Evolutionary conservation across 2,797 vertebrate species (phyloP).

Genomic region (Crocodylus rhombifer): DNA sequence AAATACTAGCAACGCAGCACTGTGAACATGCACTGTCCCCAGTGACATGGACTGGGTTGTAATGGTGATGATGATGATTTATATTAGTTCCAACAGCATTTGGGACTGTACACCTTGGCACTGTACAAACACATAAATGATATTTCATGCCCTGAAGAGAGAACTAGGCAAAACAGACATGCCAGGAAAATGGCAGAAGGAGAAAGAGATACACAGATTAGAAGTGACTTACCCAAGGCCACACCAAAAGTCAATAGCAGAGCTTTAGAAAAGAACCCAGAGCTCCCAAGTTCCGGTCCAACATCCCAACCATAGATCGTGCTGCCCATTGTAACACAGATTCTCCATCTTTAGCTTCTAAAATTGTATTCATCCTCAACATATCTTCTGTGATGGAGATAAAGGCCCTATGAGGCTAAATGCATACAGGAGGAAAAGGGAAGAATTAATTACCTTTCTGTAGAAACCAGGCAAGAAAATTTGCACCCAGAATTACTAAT

Average conservation of each 20-base stretch:
- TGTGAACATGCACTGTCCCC: background rate
- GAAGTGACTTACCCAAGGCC: background rate
- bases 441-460: background rate
- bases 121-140: background rate
- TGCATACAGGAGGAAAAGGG: rapidly evolving
- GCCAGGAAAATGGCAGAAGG: background rate
- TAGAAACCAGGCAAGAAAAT: background rate
- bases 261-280: background rate
- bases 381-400: rapidly evolving
- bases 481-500: rapidly evolving
- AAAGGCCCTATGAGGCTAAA: background rate
- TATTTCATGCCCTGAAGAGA: rapidly evolving
- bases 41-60: background rate
- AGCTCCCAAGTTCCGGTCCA: background rate
- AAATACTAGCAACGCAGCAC: no score
- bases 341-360: background rate
- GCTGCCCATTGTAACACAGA: background rate
- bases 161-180: background rate
- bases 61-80: background rate
- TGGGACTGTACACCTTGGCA: rapidly evolving
- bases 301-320: background rate
- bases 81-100: background rate
- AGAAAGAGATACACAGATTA: background rate
- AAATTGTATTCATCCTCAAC: rapidly evolving
- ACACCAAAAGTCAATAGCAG: background rate